A percentile compares a stretch with the other conserved stretches of the same genome.
These are phyloP conservation scores for Drosophila lacteicornis DNA, from an alignment of 1,140 invertebrate genomes.

Conservation along the genomic window DNA sequence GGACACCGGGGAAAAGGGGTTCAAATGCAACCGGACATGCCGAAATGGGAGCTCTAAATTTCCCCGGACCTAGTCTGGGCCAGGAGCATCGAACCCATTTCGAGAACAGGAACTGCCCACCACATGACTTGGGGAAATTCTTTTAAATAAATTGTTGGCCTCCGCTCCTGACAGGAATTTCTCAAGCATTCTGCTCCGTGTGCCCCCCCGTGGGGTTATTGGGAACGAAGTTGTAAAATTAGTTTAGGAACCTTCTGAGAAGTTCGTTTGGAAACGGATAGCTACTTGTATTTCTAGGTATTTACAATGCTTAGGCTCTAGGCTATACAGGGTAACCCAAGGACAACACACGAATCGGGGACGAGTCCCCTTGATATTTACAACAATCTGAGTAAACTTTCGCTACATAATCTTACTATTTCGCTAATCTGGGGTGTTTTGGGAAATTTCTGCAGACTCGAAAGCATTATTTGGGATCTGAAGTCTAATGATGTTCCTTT, in stretches of 20 bases:
- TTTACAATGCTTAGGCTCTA: constrained; percentile 46
- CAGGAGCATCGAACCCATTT: constrained; percentile 53
- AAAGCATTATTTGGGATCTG: not conserved
- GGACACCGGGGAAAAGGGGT: not conserved
- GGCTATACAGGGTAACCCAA: constrained; percentile 40
- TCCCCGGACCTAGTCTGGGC: constrained; percentile 1
- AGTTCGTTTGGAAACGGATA: constrained; percentile 32
- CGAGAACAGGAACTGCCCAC: constrained; percentile 40
- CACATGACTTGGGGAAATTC: constrained; percentile 43
- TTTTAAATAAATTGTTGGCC: constrained; percentile 53
- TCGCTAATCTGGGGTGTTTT: not conserved
- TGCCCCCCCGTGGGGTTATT: not conserved
- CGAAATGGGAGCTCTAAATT: constrained; percentile 42
- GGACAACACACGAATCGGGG: constrained; percentile 18
- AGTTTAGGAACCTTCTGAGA: constrained; percentile 42
- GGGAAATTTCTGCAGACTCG: not conserved
- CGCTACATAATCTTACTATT: constrained; percentile 31
- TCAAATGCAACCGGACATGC: constrained; percentile 68
- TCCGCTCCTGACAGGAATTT: constrained; percentile 43
- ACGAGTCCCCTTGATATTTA: constrained; percentile 37
- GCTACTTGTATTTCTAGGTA: constrained; percentile 34
- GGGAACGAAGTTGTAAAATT: constrained; percentile 12
- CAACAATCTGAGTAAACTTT: constrained; percentile 49
- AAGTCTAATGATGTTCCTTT: not conserved
- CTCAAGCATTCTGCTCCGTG: constrained; percentile 1